Percentiles rank a stretch among this genome's conserved stretches.
Evolutionary conservation across 1,140 invertebrate species (phyloP).

Genomic region (Bombus terrestris): DNA sequence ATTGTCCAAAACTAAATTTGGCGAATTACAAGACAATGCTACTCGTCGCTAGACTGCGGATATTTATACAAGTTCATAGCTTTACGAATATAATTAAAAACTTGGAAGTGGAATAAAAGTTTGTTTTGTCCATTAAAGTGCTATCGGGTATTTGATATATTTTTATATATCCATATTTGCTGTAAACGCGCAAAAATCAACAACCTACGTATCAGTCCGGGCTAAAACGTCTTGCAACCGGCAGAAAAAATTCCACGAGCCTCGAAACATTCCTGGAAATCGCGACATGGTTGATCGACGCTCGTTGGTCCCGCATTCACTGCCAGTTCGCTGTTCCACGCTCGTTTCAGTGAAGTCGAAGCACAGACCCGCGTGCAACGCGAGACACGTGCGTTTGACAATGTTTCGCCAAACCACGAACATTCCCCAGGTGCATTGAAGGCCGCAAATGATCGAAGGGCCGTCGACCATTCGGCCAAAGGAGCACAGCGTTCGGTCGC

Average conservation of each 20-base stretch:
- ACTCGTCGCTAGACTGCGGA: no score
- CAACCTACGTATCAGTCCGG: fast-evolving
- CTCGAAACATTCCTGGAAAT: conserved; percentile 1
- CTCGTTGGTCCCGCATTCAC: neutral
- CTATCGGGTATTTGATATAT: no score
- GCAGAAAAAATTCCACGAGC: neutral
- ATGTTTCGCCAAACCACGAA: conserved; percentile 34
- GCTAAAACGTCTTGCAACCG: neutral
- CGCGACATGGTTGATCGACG: conserved; percentile 27
- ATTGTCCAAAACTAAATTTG: no score
- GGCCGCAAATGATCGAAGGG: conserved; percentile 29
- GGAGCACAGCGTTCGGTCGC: neutral
- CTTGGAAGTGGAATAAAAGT: no score
- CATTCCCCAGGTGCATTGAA: conserved; percentile 25
- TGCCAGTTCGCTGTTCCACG: neutral
- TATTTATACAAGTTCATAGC: no score
- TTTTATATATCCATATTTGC: no score
- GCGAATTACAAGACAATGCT: no score
- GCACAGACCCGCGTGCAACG: neutral
- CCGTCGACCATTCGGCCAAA: neutral
- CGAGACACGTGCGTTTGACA: conserved; percentile 43
- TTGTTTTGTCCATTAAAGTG: no score
- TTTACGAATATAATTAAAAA: no score
- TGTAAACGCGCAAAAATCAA: neutral
- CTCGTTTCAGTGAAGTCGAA: conserved; percentile 16